Conservation (phyloP, 2,797 vertebrate species). For the Lagorchestes hirsutus region DNA sequence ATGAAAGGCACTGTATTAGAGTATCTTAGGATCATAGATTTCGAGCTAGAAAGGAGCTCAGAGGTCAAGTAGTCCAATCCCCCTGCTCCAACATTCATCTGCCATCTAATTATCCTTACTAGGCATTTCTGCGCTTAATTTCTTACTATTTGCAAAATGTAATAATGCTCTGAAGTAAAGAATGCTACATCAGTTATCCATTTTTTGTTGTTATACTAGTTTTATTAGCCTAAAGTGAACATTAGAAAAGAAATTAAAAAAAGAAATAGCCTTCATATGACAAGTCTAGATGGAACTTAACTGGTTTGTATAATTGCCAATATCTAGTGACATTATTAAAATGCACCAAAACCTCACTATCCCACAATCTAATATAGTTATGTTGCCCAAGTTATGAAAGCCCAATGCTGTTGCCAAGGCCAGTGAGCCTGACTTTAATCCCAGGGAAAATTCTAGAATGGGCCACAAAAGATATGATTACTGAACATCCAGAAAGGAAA, state of each 20-base stretch:
- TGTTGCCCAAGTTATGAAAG: background rate
- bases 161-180: background rate
- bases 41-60: background rate
- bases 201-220: constrained; percentile 41
- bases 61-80: background rate
- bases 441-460: background rate
- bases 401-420: background rate
- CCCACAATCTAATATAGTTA: background rate
- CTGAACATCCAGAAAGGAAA: background rate
- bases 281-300: constrained; percentile 25
- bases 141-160: background rate
- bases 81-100: background rate
- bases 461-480: background rate
- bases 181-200: background rate
- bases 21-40: too few relatives aligned
- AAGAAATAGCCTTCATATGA: constrained; percentile 27
- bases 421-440: background rate
- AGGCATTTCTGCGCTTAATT: background rate
- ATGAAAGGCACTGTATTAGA: too few relatives aligned
- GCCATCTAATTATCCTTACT: background rate
- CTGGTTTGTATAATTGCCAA: background rate
- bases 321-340: background rate
- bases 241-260: constrained; percentile 48
- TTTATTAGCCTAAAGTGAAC: constrained; percentile 24
- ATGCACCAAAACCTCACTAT: background rate